Evolutionary conservation across 2,797 vertebrate genomes (phyloP), one percentile per base, ranked within the genome.

Genomic region (Hafferia zeledoni): DNA sequence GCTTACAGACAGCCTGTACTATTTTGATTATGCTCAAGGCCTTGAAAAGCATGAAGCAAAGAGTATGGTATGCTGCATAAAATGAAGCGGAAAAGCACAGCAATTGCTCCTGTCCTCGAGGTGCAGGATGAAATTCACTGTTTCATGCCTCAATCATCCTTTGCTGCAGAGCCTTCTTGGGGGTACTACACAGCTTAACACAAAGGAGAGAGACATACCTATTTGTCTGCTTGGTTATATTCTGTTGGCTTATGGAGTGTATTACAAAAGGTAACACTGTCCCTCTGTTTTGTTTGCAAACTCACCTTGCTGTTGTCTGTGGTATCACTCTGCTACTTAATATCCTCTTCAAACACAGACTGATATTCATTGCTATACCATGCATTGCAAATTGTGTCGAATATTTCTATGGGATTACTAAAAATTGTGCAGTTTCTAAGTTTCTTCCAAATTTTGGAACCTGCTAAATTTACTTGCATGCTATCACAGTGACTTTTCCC

Each of bases 1-100:
- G 84, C 41, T 75, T 90, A 57, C 46, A 89, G 84, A 13, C 67
- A 91, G 68, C 43, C 31, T 89, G 60, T 47, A 20, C 47, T 93
- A 22, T 57, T 93, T 69, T 82, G 59, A 69, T 82, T 91, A 59
- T 30, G 44, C 59, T 72, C 80, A 88, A 88, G 85, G 85, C 91
- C 83, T 92, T 88, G 67, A 83, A 92, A 93, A 87, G 63, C 77
- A 84, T 28, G 67, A 88, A 86, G 91, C 37, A 91, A 85, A 83
- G 70, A 70, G 37, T 57, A 71, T 33, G 61, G 55, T 57, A 55
- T 52, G 76, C 68, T 15, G 5, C 8, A 13, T 30, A 67, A 87
- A 91, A 93, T 43, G 84, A 89, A 93, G 82, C 83, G 83, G 65
- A 94, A 81, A 89, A 44, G 79, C 89, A 56, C n/a, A 84, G 80